A percentile compares a stretch with the other conserved stretches of the same genome.
These are phyloP conservation scores for Callipepla californica DNA, from an alignment of 2,113 vertebrate species.

Conservation along the genomic window DNA sequence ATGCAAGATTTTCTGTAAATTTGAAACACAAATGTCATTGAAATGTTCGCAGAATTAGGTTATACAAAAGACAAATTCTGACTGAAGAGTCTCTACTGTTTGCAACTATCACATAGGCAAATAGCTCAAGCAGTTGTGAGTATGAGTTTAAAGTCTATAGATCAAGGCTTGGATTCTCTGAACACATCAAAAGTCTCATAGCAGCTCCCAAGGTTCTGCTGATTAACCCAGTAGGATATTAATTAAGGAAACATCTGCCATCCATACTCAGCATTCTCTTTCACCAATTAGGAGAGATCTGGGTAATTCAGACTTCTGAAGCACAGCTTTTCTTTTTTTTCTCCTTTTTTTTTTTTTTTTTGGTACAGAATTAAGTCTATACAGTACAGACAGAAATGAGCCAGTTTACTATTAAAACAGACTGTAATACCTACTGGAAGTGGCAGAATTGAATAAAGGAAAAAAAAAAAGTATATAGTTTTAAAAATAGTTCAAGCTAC, in stretches of 20 bases:
- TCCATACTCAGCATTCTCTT: constrained; percentile 78
- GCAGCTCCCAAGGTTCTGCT: constrained; percentile 75
- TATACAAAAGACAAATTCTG: constrained; percentile 51
- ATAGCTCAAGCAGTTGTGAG: constrained; percentile 22
- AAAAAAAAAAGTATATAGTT: constrained; percentile 35
- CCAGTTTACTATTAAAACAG: constrained; percentile 66
- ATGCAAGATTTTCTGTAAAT: constrained; percentile 36
- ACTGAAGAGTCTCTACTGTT: constrained; percentile 53
- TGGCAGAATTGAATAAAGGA: constrained; percentile 13
- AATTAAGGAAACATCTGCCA: constrained; percentile 80
- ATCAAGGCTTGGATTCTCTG: constrained; percentile 71
- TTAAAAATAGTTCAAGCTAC: constrained; percentile 58
- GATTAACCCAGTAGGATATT: constrained; percentile 83
- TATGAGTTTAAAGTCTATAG: constrained; percentile 59
- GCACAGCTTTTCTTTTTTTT: background rate
- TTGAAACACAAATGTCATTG: constrained; percentile 45
- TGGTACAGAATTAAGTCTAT: constrained; percentile 17
- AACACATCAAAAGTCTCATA: constrained; percentile 76
- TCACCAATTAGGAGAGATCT: constrained; percentile 75
- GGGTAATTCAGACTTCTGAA: constrained; percentile 74
- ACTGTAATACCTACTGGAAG: constrained; percentile 18
- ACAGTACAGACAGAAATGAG: constrained; percentile 42
- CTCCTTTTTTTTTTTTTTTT: background rate
- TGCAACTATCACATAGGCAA: constrained; percentile 44
- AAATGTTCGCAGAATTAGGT: constrained; percentile 54